These are phyloP conservation scores for Agonopterix subpropinquella DNA, from an alignment of 2,888 invertebrate species.

Conservation along the genomic window DNA sequence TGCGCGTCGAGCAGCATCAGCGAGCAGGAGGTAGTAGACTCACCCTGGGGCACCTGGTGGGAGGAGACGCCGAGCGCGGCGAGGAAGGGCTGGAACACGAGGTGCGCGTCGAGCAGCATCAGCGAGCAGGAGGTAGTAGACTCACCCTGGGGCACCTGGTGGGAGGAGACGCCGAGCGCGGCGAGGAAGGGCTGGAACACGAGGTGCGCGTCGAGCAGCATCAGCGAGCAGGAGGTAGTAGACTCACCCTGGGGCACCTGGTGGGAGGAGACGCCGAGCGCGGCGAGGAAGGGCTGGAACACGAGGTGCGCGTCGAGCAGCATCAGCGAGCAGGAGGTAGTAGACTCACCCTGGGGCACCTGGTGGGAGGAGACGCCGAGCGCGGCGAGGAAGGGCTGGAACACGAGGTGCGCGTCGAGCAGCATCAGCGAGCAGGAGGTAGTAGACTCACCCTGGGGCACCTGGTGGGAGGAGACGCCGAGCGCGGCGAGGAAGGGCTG, in stretches of 20 bases:
- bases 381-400: conserved; percentile 92
- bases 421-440: conserved; percentile 88
- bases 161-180: conserved; percentile 91
- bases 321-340: conserved; percentile 87
- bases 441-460: conserved; percentile 67
- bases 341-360: conserved; percentile 71
- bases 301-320: conserved; percentile 95
- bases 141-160: conserved; percentile 80
- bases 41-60: conserved; percentile 81
- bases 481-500: conserved; percentile 92
- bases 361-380: conserved; percentile 93
- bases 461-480: conserved; percentile 92
- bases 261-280: conserved; percentile 91
- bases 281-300: conserved; percentile 92
- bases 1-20: conserved; percentile 93
- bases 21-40: too few relatives aligned
- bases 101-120: conserved; percentile 91
- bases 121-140: too few relatives aligned
- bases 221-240: too few relatives aligned
- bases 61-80: conserved; percentile 92
- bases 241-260: conserved; percentile 77
- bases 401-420: conserved; percentile 94
- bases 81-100: conserved; percentile 94
- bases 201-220: conserved; percentile 93
- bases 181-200: conserved; percentile 94